Conservation (phyloP, 1,140 invertebrate species). For the Anadara kagoshimensis region DNA sequence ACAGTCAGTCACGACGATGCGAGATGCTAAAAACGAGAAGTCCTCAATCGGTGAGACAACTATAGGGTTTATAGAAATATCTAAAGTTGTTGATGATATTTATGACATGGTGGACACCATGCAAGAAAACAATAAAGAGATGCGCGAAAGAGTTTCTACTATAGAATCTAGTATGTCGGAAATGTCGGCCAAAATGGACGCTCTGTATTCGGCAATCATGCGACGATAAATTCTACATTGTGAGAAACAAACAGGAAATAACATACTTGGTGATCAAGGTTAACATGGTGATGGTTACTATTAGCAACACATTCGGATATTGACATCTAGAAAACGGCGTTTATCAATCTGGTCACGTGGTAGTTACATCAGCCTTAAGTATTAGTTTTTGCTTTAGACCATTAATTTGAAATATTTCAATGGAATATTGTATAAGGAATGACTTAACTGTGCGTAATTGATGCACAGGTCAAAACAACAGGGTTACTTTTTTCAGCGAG, state of each 20-base stretch:
- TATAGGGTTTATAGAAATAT: slow-evolving; percentile 55
- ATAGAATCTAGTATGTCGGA: slow-evolving; percentile 38
- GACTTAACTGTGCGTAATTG: no score
- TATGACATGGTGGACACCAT: slow-evolving; percentile 46
- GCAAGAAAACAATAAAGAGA: slow-evolving; percentile 41
- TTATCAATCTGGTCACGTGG: no score
- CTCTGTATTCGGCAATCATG: slow-evolving; percentile 17
- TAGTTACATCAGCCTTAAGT: no score
- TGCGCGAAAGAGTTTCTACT: slow-evolving; percentile 38
- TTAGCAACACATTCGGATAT: no score
- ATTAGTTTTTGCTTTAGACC: no score
- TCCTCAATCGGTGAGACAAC: slow-evolving; percentile 52
- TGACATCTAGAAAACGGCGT: no score
- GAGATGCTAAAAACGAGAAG: slow-evolving; percentile 54
- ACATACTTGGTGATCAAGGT: no score
- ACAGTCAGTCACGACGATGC: slow-evolving; percentile 52
- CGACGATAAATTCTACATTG: slow-evolving; percentile 6
- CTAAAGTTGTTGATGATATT: slow-evolving; percentile 52
- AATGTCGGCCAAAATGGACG: slow-evolving; percentile 36
- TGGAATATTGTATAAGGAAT: no score
- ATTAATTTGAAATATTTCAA: no score
- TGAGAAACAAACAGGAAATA: neutral
- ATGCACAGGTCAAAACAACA: no score
- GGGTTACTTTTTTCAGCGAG: no score
- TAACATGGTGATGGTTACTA: no score